Evolutionary conservation across 2,797 vertebrate genomes (phyloP), one percentile per base, ranked within the genome.

Genomic region (Tauraco hartlaubi): DNA sequence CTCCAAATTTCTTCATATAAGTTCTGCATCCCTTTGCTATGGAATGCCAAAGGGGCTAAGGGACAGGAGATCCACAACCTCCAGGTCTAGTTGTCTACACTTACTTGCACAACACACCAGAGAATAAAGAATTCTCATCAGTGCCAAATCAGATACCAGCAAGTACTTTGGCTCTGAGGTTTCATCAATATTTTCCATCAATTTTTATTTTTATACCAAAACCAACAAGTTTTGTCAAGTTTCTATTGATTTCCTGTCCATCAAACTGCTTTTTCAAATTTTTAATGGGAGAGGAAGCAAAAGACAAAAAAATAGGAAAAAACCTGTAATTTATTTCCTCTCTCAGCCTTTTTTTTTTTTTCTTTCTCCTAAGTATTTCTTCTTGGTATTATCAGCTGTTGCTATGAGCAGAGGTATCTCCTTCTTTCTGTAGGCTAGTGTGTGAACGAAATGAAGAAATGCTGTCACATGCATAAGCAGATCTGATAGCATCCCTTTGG

Each of bases 141-240:
- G 37, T 89, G 83, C 44, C 77, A 93, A 69, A 62, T 62, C 51
- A 88, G 54, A 78, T 61, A 54, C 49, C 54, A 43, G 44, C 0
- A 20, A 81, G 43, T 69, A 63, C n/a, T 93, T 79, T 59, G 59
- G 67, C 77, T 89, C 63, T 74, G 72, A 92, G 33, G 33, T 75
- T 92, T 88, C 46, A 56, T 56, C n/a, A 9, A 84, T 73, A 85
- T 54, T 95, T 93, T 81, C 44, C 59, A 88, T 86, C 68, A 52
- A 23, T 77, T 96, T 86, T 68, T 85, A 39, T 71, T 89, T 69
- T 91, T 88, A 39, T 75, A 88, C 8, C 35, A 78, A 94, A 86
- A 75, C 43, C 62, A 86, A 39, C 1, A 29, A 58, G n/a, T 90
- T 95, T 72, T 39, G 54, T 84, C 29, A 78, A 74, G 37, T 51